phyloP scores from a whole-genome alignment of 2,888 invertebrate genomes.

The Eupithecia inturbata region DNA sequence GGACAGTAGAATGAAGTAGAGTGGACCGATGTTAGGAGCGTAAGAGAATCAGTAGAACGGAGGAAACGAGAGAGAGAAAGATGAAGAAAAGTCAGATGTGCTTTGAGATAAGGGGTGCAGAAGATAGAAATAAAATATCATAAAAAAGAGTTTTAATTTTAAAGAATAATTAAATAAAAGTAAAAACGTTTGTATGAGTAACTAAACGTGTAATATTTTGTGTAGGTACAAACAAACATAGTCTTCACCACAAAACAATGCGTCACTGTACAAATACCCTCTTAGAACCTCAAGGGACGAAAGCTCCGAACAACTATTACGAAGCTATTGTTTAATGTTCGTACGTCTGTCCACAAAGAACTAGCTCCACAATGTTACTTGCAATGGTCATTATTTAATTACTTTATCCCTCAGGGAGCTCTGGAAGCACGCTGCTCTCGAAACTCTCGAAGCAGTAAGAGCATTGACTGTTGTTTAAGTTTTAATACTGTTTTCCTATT shows the following conservation, averaged over 20 bases:
- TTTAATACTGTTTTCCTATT: constrained; percentile 21
- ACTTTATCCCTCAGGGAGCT: constrained; percentile 40
- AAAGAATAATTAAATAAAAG: no score
- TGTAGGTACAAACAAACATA: neutral
- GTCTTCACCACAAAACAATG: constrained; percentile 16
- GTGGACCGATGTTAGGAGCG: no score
- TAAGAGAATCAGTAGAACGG: no score
- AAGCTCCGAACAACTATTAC: constrained; percentile 18
- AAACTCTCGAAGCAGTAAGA: constrained; percentile 21
- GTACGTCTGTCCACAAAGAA: constrained; percentile 37
- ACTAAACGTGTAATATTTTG: neutral
- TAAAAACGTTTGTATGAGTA: neutral
- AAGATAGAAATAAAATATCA: no score
- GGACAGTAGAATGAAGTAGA: no score
- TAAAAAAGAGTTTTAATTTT: no score
- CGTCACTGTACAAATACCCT: constrained; percentile 18
- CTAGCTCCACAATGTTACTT: constrained; percentile 40
- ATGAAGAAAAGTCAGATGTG: no score
- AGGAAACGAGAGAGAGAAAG: no score
- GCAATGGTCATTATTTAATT: constrained; percentile 46
- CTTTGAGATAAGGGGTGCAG: no score
- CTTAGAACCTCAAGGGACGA: constrained; percentile 21
- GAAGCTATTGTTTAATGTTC: constrained; percentile 25
- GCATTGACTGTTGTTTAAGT: constrained; percentile 26
- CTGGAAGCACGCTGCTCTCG: constrained; percentile 38